Evolutionary conservation across 2,888 invertebrate species (phyloP).

Genomic region (Falcaria lacertinaria): DNA sequence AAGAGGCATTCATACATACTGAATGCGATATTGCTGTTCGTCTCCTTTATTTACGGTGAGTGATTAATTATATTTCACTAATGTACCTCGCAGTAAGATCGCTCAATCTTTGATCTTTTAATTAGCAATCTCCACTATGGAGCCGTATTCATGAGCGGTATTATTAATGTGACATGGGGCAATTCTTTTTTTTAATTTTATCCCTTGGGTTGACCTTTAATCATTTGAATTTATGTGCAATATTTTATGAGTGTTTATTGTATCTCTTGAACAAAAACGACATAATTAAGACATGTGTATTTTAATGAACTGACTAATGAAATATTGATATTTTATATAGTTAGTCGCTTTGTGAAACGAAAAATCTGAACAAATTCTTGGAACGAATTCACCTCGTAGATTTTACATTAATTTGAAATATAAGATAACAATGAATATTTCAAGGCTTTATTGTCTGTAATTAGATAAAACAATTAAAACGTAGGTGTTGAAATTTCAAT

Average conservation of each 20-base stretch:
- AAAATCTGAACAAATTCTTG: too few species aligned
- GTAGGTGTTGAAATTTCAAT: too few species aligned
- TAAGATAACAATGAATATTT: too few species aligned
- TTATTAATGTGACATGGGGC: background rate
- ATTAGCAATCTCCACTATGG: constrained; percentile 2
- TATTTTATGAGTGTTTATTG: background rate
- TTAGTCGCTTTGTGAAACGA: too few species aligned
- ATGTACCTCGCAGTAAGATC: constrained; percentile 24
- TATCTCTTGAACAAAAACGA: background rate
- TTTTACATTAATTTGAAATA: too few species aligned
- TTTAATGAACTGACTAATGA: too few species aligned
- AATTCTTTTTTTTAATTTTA: background rate
- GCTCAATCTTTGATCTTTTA: constrained; percentile 12
- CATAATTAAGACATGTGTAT: background rate
- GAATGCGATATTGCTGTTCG: constrained; percentile 63
- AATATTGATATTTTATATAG: too few species aligned
- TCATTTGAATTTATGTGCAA: background rate
- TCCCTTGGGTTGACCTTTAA: background rate
- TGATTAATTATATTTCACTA: constrained; percentile 28
- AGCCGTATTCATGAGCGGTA: background rate
- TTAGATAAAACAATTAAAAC: too few species aligned
- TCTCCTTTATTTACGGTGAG: constrained; percentile 73
- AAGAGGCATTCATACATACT: constrained; percentile 62
- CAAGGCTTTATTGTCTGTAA: too few species aligned
- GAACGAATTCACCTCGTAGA: too few species aligned